Conservation (phyloP, 2,113 vertebrate species). For the Heteronetta atricapilla region DNA sequence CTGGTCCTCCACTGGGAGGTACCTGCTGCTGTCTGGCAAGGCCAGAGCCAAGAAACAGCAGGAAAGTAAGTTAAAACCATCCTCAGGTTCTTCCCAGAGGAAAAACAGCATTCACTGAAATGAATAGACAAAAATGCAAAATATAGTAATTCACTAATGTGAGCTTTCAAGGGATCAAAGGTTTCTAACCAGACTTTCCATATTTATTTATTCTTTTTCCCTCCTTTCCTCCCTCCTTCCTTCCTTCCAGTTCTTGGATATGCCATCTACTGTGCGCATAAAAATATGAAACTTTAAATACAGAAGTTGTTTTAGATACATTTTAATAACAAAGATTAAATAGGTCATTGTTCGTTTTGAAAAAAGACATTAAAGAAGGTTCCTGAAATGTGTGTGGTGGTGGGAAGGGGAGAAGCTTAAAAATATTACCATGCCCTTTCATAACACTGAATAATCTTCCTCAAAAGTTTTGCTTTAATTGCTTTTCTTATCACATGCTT, state of each 20-base stretch:
- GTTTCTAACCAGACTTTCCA: neutral
- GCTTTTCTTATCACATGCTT: neutral
- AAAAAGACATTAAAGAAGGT: neutral
- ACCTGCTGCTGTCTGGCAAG: neutral
- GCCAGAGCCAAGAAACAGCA: fast-evolving
- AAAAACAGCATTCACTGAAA: neutral
- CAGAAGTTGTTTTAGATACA: neutral
- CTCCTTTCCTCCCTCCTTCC: too few relatives aligned
- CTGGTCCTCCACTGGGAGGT: neutral
- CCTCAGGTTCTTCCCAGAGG: neutral
- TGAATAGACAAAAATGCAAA: neutral
- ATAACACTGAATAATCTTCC: neutral
- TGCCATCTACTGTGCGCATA: neutral
- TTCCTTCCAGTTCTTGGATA: neutral
- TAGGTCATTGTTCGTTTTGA: neutral
- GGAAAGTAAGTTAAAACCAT: neutral
- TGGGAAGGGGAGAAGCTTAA: neutral
- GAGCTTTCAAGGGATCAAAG: neutral
- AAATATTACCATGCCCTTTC: neutral
- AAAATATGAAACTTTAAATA: neutral
- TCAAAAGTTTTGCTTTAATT: neutral
- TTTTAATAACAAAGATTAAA: neutral
- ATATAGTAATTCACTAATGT: neutral
- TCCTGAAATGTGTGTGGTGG: neutral
- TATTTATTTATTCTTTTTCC: neutral